Conservation (phyloP, 2,888 invertebrate species). For the Ctena decussata region DNA sequence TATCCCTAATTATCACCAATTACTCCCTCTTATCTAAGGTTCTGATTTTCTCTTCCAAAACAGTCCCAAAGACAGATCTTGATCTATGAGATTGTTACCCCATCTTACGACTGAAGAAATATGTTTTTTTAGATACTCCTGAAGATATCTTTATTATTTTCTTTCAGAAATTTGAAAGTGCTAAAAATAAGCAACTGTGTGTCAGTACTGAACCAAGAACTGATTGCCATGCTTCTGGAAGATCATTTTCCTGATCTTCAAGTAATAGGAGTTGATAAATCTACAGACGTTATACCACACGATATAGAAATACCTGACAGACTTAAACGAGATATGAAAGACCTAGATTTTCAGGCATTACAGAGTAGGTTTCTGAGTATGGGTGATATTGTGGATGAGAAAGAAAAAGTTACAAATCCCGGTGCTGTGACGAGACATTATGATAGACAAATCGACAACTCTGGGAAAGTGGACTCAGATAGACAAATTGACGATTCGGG, state of each 20-base stretch:
- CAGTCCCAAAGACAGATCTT: too few relatives aligned
- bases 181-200: constrained; percentile 86
- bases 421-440: background rate
- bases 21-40: too few relatives aligned
- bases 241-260: constrained; percentile 84
- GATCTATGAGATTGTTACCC: too few relatives aligned
- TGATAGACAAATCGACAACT: too few relatives aligned
- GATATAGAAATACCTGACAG: background rate
- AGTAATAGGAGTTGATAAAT: constrained; percentile 38
- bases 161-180: constrained; percentile 86
- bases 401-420: background rate
- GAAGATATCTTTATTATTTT: constrained; percentile 29
- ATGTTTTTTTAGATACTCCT: too few relatives aligned
- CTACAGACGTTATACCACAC: background rate
- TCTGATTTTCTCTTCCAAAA: too few relatives aligned
- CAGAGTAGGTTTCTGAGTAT: background rate
- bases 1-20: too few relatives aligned
- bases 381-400: background rate
- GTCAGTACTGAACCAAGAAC: constrained; percentile 82
- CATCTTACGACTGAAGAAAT: too few relatives aligned
- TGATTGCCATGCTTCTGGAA: constrained; percentile 86
- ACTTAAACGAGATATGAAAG: background rate
- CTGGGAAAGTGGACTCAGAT: too few relatives aligned
- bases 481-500: too few relatives aligned
- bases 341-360: background rate